Evolutionary conservation across 2,797 vertebrate genomes (phyloP).

Genomic region (Bradypodion pumilum): DNA sequence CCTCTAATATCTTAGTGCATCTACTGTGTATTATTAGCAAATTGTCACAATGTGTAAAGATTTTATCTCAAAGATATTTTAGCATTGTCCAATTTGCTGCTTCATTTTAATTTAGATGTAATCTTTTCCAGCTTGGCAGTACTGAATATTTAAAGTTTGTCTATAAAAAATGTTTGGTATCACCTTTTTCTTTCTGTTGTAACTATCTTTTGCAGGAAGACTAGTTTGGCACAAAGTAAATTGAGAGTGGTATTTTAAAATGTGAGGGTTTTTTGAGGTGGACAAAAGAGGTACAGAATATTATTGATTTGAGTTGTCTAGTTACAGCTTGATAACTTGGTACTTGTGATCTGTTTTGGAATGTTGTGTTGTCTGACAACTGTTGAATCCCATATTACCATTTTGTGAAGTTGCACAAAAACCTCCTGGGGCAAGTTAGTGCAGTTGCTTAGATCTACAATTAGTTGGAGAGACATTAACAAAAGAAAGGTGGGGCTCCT

Average conservation of each 20-base stretch:
- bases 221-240: neutral
- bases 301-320: neutral
- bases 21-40: neutral
- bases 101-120: constrained; percentile 13
- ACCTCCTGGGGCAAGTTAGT: neutral
- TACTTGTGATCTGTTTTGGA: neutral
- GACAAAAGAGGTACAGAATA: neutral
- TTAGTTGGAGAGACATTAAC: neutral
- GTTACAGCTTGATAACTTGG: neutral
- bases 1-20: neutral
- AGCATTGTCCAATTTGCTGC: neutral
- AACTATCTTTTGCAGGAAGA: neutral
- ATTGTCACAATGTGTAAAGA: neutral
- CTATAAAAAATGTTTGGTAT: constrained; percentile 13
- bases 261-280: neutral
- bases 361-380: neutral
- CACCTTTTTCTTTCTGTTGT: neutral
- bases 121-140: neutral
- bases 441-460: neutral
- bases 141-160: neutral
- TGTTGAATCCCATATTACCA: neutral
- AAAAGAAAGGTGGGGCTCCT: neutral
- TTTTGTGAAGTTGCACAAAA: neutral
- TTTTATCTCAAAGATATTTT: neutral
- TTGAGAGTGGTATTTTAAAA: neutral